These are phyloP conservation scores for Machimus atricapillus DNA, from an alignment of 2,888 invertebrate species.

Conservation along the genomic window DNA sequence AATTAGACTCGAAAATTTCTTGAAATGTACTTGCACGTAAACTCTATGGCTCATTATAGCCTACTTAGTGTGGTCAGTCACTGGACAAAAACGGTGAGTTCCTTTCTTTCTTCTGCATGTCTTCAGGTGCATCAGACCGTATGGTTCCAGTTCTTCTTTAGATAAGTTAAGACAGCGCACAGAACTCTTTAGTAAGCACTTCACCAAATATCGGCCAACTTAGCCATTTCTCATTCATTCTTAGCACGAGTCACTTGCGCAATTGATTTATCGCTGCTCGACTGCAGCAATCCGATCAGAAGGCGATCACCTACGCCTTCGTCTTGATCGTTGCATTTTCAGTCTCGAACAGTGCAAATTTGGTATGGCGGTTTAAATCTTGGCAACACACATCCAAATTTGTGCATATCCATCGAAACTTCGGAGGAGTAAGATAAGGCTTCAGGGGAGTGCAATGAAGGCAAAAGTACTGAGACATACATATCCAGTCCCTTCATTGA, in stretches of 20 bases:
- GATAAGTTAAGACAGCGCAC: neutral
- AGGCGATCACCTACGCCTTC: constrained; percentile 15
- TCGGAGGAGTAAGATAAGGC: neutral
- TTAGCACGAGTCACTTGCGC: neutral
- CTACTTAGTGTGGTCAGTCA: neutral
- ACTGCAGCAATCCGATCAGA: neutral
- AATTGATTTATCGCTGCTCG: neutral
- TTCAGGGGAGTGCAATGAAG: neutral
- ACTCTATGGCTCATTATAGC: neutral
- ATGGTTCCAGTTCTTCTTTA: neutral
- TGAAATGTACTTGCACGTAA: constrained; percentile 13
- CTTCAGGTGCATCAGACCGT: neutral
- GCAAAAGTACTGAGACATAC: neutral
- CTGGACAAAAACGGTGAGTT: neutral
- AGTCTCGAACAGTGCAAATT: neutral
- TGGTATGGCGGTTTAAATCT: neutral
- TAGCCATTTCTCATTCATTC: constrained; percentile 1
- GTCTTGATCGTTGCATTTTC: neutral
- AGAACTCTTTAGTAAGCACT: neutral
- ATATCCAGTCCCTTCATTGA: neutral
- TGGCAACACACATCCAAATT: constrained; percentile 4
- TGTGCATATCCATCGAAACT: neutral
- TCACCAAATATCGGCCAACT: neutral
- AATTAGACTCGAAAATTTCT: neutral
- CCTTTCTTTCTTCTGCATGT: neutral